Evolutionary conservation across 2,888 invertebrate species (phyloP), one percentile per base, ranked within the genome.

Genomic region (Choreutis nemorana): DNA sequence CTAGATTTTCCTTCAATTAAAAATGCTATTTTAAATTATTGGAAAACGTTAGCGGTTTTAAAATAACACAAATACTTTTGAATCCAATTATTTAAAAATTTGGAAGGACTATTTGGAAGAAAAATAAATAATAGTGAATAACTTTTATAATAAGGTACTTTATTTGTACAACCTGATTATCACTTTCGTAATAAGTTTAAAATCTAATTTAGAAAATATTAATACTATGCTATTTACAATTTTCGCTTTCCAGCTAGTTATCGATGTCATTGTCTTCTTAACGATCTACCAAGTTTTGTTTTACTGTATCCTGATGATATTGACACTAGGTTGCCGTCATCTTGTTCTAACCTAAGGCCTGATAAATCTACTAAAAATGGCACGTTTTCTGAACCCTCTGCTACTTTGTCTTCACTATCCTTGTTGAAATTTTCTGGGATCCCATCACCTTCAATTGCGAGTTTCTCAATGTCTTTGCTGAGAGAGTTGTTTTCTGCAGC

Each of bases 401-500:
- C 61, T 23, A 42, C 47, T 29, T 72, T 68, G 12, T 60, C 62
- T 20, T 42, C 42, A 10, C 29, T 14, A 27, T 49, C 54, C 38
- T 58, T 68, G 32, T 58, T 49, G 41, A 78, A 77, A 26, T 53
- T 59, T 48, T 73, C 77, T 22, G 71, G 75, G 26, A 50, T 59
- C 23, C 81, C 81, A 36, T 80, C 75, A 29, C 81, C 81, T 49
- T 73, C 70, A 28, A 81, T 77, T 12, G 80, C 81, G 14, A 83
- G 65, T 41, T 81, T 78, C 45, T 84, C 84, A 37, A 84, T 70
- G 39, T 86, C 85, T 61, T 85, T 83, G 39, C 84, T 83, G 26
- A 82, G 68, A 5, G 91, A 86, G 62, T 93, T 93, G 42, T 89
- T 90, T 67, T 92, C 92, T 12, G 93, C 93, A 24, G 91, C 92